Base-by-base conservation (phyloP, 2,113 vertebrate species). In the Leptosomus discolor region DNA sequence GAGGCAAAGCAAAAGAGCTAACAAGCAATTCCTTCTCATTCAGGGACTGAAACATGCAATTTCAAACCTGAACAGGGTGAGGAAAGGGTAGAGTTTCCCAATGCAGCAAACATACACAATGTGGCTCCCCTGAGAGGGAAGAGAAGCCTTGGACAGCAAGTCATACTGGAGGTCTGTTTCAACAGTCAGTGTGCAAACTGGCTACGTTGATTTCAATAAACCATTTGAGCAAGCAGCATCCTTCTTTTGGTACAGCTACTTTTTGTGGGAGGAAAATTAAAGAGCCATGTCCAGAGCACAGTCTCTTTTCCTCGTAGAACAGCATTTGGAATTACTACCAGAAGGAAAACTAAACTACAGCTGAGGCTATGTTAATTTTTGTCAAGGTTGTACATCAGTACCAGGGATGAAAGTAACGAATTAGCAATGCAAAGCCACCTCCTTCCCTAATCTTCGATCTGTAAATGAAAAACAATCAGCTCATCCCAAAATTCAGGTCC, bases 31-130 rank as follows among this genome's bases (percentile, higher is more conserved):
- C 15, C 27, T 63, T 67, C 43, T 69, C 39, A 51, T 75, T 64
- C 53, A 60, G 32, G 1, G 0, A 50, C 0, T n/a, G n/a, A 70
- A 92, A 92, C 14, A 58, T 2, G 15, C 14, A 21, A 54, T 64
- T 88, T 75, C 65, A 82, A 93, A 90, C 27, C 39, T 36, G 30
- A 82, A 37, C 3, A 34, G 19, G 10, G 23, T 0, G 2, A 87
- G n/a, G 9, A 80, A 76, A 75, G 23, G 27, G 41, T 20, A 30
- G 15, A 21, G 11, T 27, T 65, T 71, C 24, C n/a, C 69, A 91
- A 20, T 0, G 0, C 14, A 56, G 39, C 20, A 60, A 69, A 83
- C 24, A 29, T 12, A 48, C 5, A 48, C 4, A 39, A 20, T 36
- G 32, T 19, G 32, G 29, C 37, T 90, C 37, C 17, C 51, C 24